Evolutionary conservation across 2,113 vertebrate genomes (phyloP).

Genomic region (Gnathonemus echidnorhynchus): DNA sequence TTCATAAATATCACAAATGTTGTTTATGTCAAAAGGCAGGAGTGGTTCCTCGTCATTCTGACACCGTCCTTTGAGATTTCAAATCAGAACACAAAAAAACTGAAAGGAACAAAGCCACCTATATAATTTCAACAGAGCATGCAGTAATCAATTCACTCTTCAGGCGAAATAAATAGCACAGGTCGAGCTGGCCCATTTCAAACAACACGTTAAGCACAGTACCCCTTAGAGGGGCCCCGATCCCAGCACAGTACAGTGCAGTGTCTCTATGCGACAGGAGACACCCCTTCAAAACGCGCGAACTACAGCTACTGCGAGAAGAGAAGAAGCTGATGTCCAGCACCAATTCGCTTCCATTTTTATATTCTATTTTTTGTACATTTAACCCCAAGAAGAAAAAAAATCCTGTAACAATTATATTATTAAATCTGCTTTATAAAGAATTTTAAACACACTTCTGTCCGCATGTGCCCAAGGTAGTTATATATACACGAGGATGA

Average conservation of each 20-base stretch:
- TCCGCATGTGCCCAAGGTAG: background rate
- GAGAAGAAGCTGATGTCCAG: slow-evolving; percentile 47
- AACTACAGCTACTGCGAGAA: slow-evolving; percentile 12
- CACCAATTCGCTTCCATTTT: slow-evolving; percentile 41
- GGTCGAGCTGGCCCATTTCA: background rate
- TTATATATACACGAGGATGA: background rate
- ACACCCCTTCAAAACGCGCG: background rate
- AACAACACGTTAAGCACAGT: background rate
- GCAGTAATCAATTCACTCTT: slow-evolving; percentile 8
- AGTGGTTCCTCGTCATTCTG: background rate
- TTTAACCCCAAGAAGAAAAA: background rate
- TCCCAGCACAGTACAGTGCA: background rate
- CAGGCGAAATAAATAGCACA: slow-evolving; percentile 1
- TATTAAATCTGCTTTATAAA: slow-evolving; percentile 10
- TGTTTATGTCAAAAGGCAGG: background rate
- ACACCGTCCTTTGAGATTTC: background rate
- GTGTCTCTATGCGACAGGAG: slow-evolving; percentile 17
- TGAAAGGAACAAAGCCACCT: background rate
- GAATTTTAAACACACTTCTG: background rate
- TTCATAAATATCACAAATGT: background rate
- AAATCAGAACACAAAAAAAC: background rate
- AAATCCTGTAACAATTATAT: background rate
- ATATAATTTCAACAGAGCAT: slow-evolving; percentile 18
- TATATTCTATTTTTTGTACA: slow-evolving; percentile 7
- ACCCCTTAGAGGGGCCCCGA: background rate